phyloP scores from a whole-genome alignment of 2,888 invertebrate genomes.

The Drosophila paranaensis region DNA sequence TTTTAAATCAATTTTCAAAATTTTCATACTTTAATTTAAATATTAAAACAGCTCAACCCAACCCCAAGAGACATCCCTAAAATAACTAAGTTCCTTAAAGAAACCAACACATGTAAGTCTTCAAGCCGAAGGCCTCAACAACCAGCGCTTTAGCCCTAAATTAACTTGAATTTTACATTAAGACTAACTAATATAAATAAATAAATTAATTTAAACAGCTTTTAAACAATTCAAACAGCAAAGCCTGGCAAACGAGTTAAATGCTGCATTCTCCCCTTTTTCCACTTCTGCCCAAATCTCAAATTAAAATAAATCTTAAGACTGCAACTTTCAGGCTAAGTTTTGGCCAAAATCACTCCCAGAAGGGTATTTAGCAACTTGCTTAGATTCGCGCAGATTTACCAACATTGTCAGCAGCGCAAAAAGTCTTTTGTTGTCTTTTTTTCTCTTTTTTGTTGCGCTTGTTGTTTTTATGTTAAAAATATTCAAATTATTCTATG shows the following conservation, averaged over 20 bases:
- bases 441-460: slow-evolving; percentile 36
- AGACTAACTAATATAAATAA: too few species aligned
- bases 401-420: slow-evolving; percentile 42
- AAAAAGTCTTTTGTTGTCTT: slow-evolving; percentile 10
- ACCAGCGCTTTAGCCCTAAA: too few species aligned
- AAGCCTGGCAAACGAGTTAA: not conserved
- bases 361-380: slow-evolving; percentile 41
- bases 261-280: not conserved
- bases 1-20: too few species aligned
- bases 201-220: too few species aligned
- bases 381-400: slow-evolving; percentile 2
- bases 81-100: too few species aligned
- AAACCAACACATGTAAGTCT: too few species aligned
- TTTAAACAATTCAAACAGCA: too few species aligned
- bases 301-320: not conserved
- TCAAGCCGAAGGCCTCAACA: too few species aligned
- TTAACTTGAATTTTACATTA: too few species aligned
- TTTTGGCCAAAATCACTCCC: not conserved
- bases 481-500: slow-evolving; percentile 74
- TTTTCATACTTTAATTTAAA: too few species aligned
- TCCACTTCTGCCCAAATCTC: not conserved
- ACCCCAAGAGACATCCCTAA: too few species aligned
- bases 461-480: slow-evolving; percentile 75
- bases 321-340: not conserved
- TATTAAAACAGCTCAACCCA: too few species aligned